Percentiles rank a stretch among this genome's conserved stretches.
Conservation (phyloP, 2,113 vertebrate species). For the Marcusenius ussheri region DNA sequence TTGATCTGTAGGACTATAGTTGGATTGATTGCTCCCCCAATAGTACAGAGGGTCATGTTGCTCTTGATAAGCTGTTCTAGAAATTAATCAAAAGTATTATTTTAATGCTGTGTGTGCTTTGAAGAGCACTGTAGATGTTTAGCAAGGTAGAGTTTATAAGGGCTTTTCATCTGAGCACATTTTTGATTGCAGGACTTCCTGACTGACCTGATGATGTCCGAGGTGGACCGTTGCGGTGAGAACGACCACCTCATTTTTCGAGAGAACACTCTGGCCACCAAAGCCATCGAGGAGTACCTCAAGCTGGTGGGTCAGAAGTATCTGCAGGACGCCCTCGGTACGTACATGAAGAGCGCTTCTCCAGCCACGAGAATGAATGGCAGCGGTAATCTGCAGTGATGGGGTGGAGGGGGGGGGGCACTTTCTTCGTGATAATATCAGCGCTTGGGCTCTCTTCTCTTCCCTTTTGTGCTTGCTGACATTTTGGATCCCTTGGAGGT, state of each 20-base stretch:
- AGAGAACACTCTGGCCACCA: constrained; percentile 94
- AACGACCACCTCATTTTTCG: constrained; percentile 99
- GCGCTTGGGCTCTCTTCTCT: background rate
- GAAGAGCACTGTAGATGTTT: background rate
- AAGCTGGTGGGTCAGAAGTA: constrained; percentile 99
- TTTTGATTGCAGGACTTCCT: constrained; percentile 80
- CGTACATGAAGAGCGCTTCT: constrained; percentile 28
- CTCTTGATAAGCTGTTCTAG: background rate
- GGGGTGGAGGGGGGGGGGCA: background rate
- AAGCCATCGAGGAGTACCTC: constrained; percentile 97
- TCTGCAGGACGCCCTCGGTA: constrained; percentile 93
- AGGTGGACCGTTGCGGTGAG: constrained; percentile 96
- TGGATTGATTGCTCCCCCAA: background rate
- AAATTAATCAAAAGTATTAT: background rate
- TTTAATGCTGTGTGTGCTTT: background rate
- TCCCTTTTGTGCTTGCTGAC: constrained; percentile 23
- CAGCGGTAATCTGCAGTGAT: background rate
- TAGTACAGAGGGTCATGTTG: background rate
- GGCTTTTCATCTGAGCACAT: background rate
- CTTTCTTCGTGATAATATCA: constrained; percentile 10
- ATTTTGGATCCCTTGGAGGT: constrained; percentile 28
- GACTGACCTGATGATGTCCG: constrained; percentile 98
- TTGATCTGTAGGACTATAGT: background rate
- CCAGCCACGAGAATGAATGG: background rate
- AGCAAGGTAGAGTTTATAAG: background rate